Percentiles rank a stretch among this genome's conserved stretches.
Conservation (phyloP, 2,888 invertebrate genomes). For the Boloria selene region DNA sequence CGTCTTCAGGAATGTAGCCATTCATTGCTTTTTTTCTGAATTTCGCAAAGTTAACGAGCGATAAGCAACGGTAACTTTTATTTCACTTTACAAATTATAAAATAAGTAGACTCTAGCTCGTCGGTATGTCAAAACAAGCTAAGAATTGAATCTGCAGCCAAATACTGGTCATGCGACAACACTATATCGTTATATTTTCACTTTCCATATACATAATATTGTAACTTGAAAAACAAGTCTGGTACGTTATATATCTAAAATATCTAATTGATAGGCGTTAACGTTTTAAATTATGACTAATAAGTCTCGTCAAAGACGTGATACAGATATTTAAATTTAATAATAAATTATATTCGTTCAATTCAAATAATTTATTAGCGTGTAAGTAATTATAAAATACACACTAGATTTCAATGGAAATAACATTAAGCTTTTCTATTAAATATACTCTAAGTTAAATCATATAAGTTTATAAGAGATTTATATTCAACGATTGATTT, state of each 20-base stretch:
- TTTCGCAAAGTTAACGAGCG: slow-evolving; percentile 57
- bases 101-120: too few species aligned
- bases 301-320: not conserved
- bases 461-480: too few species aligned
- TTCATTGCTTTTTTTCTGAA: slow-evolving; percentile 43
- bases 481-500: too few species aligned
- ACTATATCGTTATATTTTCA: not conserved
- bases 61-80: slow-evolving; percentile 41
- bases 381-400: too few species aligned
- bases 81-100: not conserved
- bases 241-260: not conserved
- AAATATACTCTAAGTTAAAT: too few species aligned
- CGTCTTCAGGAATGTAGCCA: slow-evolving; percentile 41
- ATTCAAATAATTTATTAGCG: too few species aligned
- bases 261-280: not conserved
- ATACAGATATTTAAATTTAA: not conserved
- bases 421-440: too few species aligned
- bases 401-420: too few species aligned
- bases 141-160: not conserved
- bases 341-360: too few species aligned
- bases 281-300: not conserved
- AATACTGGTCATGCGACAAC: not conserved
- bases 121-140: not conserved
- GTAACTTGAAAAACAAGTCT: not conserved
- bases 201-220: not conserved